Evolutionary conservation across 2,113 vertebrate genomes (phyloP).

Genomic region (Hystrix brachyura): DNA sequence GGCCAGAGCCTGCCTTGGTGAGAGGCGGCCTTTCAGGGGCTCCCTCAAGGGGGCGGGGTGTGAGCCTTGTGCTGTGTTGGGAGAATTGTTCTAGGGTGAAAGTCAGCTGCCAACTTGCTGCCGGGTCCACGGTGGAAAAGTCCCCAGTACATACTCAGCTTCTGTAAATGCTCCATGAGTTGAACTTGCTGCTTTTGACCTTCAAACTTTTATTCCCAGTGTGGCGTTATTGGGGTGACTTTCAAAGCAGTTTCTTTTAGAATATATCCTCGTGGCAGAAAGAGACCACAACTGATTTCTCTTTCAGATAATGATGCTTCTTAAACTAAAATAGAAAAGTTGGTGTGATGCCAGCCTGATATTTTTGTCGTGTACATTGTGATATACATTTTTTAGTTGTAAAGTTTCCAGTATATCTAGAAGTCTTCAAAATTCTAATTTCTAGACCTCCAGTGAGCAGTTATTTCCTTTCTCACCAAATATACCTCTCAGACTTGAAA

Average conservation of each 20-base stretch:
- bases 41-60: neutral
- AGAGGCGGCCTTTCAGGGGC: neutral
- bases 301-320: neutral
- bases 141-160: neutral
- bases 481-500: neutral
- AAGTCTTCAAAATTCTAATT: neutral
- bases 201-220: neutral
- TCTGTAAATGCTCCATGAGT: neutral
- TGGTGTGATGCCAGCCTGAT: neutral
- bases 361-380: neutral
- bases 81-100: neutral
- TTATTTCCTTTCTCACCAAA: conserved; percentile 19
- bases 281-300: conserved; percentile 4
- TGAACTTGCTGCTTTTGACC: neutral
- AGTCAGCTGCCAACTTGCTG: neutral
- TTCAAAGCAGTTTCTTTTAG: neutral
- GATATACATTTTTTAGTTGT: neutral
- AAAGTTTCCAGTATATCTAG: neutral
- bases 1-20: neutral
- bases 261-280: neutral
- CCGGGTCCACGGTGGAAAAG: rapidly evolving
- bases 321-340: neutral
- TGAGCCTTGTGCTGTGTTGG: neutral
- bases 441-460: neutral
- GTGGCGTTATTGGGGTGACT: neutral